phyloP scores from a whole-genome alignment of 1,140 invertebrate species.

The Solenopsis fugax region DNA sequence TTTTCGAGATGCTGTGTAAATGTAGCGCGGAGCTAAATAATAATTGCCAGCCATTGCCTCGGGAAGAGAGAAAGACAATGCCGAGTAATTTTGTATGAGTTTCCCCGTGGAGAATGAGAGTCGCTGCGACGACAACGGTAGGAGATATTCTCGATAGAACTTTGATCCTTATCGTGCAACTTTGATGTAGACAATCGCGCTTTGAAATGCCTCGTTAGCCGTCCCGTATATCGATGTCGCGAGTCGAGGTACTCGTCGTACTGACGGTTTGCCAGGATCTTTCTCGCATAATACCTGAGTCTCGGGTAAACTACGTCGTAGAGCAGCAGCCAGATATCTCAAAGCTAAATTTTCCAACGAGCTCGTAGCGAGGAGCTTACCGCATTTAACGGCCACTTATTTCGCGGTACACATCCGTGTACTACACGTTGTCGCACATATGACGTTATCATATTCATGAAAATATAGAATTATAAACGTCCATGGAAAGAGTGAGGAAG shows the following conservation, averaged over 20 bases:
- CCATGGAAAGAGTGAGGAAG: not conserved
- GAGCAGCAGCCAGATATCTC: constrained; percentile 27
- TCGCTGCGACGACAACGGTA: constrained; percentile 9
- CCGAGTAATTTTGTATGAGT: constrained; percentile 58
- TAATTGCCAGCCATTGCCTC: constrained; percentile 49
- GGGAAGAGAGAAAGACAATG: constrained; percentile 52
- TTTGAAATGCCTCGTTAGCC: constrained; percentile 61
- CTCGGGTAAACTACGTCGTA: constrained; percentile 41
- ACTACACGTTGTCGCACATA: not conserved
- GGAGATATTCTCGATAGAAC: constrained; percentile 53
- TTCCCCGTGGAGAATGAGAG: constrained; percentile 30
- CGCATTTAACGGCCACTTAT: constrained; percentile 35
- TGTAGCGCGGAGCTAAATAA: constrained; percentile 22
- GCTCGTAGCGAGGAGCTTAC: not conserved
- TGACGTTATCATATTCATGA: constrained; percentile 23
- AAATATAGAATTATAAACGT: constrained; percentile 16
- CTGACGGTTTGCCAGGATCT: constrained; percentile 53
- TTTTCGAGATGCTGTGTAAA: not conserved
- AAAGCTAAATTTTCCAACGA: constrained; percentile 45
- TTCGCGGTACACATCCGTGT: not conserved
- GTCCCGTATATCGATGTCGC: constrained; percentile 54
- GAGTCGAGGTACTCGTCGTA: constrained; percentile 38
- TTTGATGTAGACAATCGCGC: constrained; percentile 61
- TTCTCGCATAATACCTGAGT: constrained; percentile 47
- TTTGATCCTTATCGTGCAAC: constrained; percentile 63